Percentiles rank a stretch among this genome's conserved stretches.
These are phyloP conservation scores for Dolomedes plantarius DNA, from an alignment of 2,888 invertebrate species.

Conservation along the genomic window DNA sequence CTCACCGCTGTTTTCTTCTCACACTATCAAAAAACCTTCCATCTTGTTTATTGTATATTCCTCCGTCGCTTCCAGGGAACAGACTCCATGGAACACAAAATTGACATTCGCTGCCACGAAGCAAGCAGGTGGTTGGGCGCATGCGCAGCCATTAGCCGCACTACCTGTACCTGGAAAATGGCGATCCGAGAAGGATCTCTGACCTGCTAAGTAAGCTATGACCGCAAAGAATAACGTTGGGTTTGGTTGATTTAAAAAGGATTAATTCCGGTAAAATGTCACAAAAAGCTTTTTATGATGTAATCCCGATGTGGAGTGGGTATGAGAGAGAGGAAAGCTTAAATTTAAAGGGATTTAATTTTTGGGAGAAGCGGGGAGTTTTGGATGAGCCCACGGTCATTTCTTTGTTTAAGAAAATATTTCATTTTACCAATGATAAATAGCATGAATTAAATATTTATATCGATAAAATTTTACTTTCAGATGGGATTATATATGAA, in stretches of 20 bases:
- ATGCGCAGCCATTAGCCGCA: slow-evolving; percentile 24
- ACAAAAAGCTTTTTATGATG: no score
- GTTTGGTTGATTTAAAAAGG: background rate
- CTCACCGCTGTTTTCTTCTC: slow-evolving; percentile 26
- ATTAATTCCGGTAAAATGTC: no score
- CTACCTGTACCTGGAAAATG: slow-evolving; percentile 70
- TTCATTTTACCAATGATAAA: no score
- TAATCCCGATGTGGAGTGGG: no score
- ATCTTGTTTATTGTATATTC: slow-evolving; percentile 19
- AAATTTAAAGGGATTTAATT: no score
- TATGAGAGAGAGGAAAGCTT: no score
- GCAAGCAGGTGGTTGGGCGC: slow-evolving; percentile 65
- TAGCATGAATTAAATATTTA: no score
- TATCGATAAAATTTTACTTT: no score
- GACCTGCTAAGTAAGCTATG: slow-evolving; percentile 62
- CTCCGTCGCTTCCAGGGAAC: slow-evolving; percentile 17
- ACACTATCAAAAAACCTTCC: slow-evolving; percentile 27
- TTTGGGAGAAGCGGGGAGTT: no score
- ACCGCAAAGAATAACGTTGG: slow-evolving; percentile 19
- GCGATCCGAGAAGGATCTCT: slow-evolving; percentile 50
- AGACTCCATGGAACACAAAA: slow-evolving; percentile 52
- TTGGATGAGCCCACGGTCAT: no score
- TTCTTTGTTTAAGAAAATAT: no score
- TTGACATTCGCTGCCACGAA: slow-evolving; percentile 49
- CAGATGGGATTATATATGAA: no score